Conservation (phyloP, 2,888 invertebrate species). For the Scaeva pyrastri region DNA sequence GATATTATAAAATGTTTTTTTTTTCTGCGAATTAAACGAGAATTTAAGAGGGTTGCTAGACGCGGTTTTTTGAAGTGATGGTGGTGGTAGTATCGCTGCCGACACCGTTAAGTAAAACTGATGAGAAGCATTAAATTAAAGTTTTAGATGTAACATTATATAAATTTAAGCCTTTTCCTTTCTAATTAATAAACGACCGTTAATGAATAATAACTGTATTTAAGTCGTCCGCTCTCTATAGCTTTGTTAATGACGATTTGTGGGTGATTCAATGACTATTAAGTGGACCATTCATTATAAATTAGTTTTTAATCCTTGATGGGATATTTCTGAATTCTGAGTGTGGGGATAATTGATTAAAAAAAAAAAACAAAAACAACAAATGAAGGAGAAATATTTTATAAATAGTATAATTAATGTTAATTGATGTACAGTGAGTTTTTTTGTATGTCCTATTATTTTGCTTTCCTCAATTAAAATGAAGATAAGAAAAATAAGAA, state of each 20-base stretch:
- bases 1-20: neutral
- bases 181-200: conserved; percentile 63
- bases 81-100: too few species aligned
- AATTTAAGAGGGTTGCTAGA: neutral
- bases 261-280: conserved; percentile 51
- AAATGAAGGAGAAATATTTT: too few species aligned
- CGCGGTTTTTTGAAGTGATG: too few species aligned
- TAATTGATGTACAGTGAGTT: too few species aligned
- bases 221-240: conserved; percentile 39
- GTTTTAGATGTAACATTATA: conserved; percentile 57
- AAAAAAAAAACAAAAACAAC: neutral
- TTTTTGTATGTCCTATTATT: too few species aligned
- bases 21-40: neutral
- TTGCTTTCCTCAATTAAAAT: too few species aligned
- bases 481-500: too few species aligned
- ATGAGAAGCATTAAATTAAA: conserved; percentile 66
- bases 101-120: conserved; percentile 31
- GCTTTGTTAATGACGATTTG: conserved; percentile 53
- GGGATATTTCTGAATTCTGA: neutral
- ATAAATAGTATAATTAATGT: too few species aligned
- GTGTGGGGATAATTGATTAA: neutral
- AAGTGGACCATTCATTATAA: conserved; percentile 61
- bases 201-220: conserved; percentile 66
- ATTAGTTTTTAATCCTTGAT: conserved; percentile 58
- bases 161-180: conserved; percentile 28